Conservation (phyloP, 2,113 vertebrate species). For the Alligator mississippiensis region DNA sequence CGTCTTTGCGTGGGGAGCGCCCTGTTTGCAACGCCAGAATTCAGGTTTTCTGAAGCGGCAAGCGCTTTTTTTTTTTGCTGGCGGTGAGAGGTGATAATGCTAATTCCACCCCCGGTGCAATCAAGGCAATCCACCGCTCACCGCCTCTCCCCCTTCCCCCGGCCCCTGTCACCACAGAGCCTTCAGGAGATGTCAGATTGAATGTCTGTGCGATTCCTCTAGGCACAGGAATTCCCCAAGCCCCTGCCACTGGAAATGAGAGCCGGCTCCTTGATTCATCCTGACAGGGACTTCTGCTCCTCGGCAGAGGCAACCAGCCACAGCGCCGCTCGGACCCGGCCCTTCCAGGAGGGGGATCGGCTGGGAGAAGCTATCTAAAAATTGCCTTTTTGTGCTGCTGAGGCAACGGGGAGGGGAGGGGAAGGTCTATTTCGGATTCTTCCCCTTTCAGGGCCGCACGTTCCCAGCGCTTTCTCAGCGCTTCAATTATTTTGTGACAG, state of each 20-base stretch:
- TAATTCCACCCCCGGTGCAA: background rate
- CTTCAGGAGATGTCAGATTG: background rate
- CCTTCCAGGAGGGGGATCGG: background rate
- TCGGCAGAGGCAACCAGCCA: background rate
- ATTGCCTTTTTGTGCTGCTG: background rate
- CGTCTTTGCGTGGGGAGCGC: background rate
- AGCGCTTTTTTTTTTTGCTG: background rate
- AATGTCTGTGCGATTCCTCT: background rate
- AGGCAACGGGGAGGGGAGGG: background rate
- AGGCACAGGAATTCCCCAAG: constrained; percentile 52
- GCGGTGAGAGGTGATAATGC: background rate
- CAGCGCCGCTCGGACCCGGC: background rate
- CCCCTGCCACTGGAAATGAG: constrained; percentile 1
- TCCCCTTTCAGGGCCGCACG: background rate
- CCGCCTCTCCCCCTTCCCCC: background rate
- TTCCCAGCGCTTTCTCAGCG: background rate
- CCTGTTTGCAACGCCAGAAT: background rate
- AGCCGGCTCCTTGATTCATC: constrained; percentile 10
- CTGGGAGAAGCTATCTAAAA: background rate
- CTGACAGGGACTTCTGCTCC: constrained; percentile 34
- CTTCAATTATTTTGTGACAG: constrained; percentile 8
- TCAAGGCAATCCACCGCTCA: background rate
- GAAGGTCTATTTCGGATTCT: background rate
- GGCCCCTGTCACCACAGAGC: background rate
- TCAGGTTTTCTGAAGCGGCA: background rate